Conservation (phyloP, 2,888 invertebrate species). For the Chrysolina americana region DNA sequence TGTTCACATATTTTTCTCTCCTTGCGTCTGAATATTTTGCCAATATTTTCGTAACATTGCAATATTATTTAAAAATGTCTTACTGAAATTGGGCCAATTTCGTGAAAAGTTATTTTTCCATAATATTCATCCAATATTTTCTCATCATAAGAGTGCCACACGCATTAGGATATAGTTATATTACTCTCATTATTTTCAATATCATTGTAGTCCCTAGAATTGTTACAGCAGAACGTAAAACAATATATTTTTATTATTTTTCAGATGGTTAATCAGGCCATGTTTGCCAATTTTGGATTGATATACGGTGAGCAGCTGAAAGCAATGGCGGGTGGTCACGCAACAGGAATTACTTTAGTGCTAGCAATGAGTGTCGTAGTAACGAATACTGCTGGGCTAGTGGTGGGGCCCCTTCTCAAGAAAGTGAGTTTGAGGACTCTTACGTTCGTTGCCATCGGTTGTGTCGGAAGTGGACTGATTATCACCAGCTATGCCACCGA, state of each 20-base stretch:
- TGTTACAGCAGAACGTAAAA: too few relatives aligned
- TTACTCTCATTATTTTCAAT: too few relatives aligned
- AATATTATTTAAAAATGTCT: too few relatives aligned
- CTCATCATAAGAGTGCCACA: too few relatives aligned
- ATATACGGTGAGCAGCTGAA: slow-evolving; percentile 78
- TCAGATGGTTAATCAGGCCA: slow-evolving; percentile 78
- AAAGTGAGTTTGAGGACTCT: slow-evolving; percentile 72
- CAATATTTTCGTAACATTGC: too few relatives aligned
- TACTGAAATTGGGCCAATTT: too few relatives aligned
- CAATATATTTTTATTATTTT: slow-evolving; percentile 18
- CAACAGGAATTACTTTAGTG: slow-evolving; percentile 79
- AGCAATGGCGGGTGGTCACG: slow-evolving; percentile 74
- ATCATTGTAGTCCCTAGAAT: too few relatives aligned
- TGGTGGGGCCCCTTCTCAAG: slow-evolving; percentile 79
- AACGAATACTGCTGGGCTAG: slow-evolving; percentile 77
- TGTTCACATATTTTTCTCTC: too few relatives aligned
- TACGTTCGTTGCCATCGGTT: slow-evolving; percentile 72
- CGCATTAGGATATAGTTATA: too few relatives aligned
- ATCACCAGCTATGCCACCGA: slow-evolving; percentile 72
- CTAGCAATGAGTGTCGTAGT: slow-evolving; percentile 79
- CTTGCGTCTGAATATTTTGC: too few relatives aligned
- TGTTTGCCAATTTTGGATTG: slow-evolving; percentile 80
- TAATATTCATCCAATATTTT: too few relatives aligned
- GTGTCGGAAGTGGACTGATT: slow-evolving; percentile 72
- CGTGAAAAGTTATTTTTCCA: too few relatives aligned